Base-by-base conservation (phyloP, 2,113 vertebrate species). In the Silurus meridionalis region DNA sequence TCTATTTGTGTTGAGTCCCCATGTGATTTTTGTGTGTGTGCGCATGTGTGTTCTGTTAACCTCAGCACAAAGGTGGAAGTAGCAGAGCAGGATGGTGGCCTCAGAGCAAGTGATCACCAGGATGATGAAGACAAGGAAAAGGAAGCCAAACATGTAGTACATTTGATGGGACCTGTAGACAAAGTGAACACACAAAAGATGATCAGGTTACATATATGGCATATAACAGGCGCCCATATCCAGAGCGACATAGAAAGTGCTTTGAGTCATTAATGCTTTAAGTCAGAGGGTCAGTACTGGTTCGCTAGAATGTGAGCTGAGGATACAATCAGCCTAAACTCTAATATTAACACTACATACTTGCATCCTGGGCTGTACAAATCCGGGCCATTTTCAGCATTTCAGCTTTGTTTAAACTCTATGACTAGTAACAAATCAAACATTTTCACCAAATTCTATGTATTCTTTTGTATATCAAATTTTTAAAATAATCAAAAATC, bases 121-220 rank as follows among this genome's bases (percentile, higher is more conserved):
- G 94, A 96, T 95, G 93, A 97, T 96, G 90, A 97, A 97, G 81
- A 97, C 96, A 91, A 98, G 94, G 91, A 97, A 98, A 0, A 98
- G 94, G 93, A 98, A 98, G 80, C 97, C 97, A 93, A 98, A 98
- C 97, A 98, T 97, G 92, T 96, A 97, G 93, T 97, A 98, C 97
- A 97, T 97, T 93, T 98, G 96, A 94, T 97, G 96, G 66, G 96
- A 98, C 96, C 96, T 97, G 92, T 93, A 88, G 90, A 75, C 11
- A 64, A 84, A n/a, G 80, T 37, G 57, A 6, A 48, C 53, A 80
- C 57, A 82, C 14, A 63, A 37, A 37, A 37, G 28, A 37, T 37
- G 4, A n/a, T 37, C 11, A 63, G 10, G 3, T 79, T 28, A 57
- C 8, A 8, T 5, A 5, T 25, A 57, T 58, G 37, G 37, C 53